Conservation (phyloP, 92 coral and sea anemone species). For the Pocillopora meandrina region DNA sequence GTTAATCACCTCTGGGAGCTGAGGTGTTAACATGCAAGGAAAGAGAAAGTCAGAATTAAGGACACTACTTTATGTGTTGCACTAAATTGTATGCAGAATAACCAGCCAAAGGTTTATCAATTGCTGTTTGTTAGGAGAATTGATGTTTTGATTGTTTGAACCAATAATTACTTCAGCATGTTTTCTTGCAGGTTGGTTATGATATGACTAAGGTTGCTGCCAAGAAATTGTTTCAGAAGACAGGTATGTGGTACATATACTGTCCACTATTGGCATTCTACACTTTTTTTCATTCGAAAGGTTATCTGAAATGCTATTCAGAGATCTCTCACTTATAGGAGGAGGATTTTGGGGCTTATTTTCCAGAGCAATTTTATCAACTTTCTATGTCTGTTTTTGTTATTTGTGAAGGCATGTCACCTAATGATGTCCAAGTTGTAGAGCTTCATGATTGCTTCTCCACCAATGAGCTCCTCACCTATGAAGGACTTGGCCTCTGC, state of each 20-base stretch:
- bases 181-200: conserved; percentile 82
- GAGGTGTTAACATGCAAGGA: too few species aligned
- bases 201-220: conserved; percentile 96
- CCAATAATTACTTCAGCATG: background rate
- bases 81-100: too few species aligned
- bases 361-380: too few species aligned
- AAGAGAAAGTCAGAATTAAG: too few species aligned
- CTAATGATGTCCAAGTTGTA: conserved; percentile 80
- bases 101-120: too few species aligned
- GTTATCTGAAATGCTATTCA: too few species aligned
- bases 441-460: conserved; percentile 98
- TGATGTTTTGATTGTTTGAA: background rate
- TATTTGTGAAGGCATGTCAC: conserved; percentile 57
- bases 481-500: conserved; percentile 95
- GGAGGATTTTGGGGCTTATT: background rate
- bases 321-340: too few species aligned
- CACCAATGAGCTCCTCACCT: conserved; percentile 87
- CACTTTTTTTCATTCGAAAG: too few species aligned
- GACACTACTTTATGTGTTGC: too few species aligned
- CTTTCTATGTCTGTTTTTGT: background rate
- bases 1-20: too few species aligned
- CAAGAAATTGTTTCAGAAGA: conserved; percentile 69
- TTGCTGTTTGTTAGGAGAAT: background rate
- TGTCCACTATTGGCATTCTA: too few species aligned
- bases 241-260: conserved; percentile 60